Evolutionary conservation across 1,140 invertebrate genomes (phyloP).

Genomic region (Hermatobates lingyangjiaoensis): DNA sequence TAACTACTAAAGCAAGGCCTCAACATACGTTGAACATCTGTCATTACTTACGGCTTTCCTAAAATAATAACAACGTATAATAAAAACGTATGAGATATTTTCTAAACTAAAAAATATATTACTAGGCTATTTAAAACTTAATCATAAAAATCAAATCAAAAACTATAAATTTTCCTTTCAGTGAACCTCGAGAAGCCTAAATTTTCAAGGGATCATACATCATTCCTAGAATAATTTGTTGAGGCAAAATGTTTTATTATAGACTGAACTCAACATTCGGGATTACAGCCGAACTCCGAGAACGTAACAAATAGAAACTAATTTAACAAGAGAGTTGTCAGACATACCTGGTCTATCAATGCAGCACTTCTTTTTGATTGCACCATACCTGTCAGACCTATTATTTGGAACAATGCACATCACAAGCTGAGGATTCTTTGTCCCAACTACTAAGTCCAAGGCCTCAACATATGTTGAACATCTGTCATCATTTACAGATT

Average conservation of each 20-base stretch:
- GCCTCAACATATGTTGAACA: slow-evolving; percentile 21
- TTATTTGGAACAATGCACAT: slow-evolving; percentile 46
- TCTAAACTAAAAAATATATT: too few relatives aligned
- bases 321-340: neutral
- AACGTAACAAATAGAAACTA: neutral
- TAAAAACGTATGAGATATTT: neutral
- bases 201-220: too few relatives aligned
- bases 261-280: too few relatives aligned
- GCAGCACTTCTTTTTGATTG: slow-evolving; percentile 68
- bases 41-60: slow-evolving; percentile 17
- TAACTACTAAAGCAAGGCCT: slow-evolving; percentile 31
- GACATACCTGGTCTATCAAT: slow-evolving; percentile 36
- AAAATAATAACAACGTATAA: neutral
- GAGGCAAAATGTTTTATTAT: neutral
- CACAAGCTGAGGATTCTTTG: slow-evolving; percentile 36
- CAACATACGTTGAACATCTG: slow-evolving; percentile 19
- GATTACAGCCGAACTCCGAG: too few relatives aligned
- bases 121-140: too few relatives aligned
- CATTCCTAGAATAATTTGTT: neutral
- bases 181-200: too few relatives aligned
- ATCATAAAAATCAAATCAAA: too few relatives aligned
- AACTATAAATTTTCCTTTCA: too few relatives aligned
- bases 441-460: slow-evolving; percentile 34
- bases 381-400: slow-evolving; percentile 50
- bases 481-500: slow-evolving; percentile 19